Conservation (phyloP, 2,113 vertebrate species). For the Vidua macroura region DNA sequence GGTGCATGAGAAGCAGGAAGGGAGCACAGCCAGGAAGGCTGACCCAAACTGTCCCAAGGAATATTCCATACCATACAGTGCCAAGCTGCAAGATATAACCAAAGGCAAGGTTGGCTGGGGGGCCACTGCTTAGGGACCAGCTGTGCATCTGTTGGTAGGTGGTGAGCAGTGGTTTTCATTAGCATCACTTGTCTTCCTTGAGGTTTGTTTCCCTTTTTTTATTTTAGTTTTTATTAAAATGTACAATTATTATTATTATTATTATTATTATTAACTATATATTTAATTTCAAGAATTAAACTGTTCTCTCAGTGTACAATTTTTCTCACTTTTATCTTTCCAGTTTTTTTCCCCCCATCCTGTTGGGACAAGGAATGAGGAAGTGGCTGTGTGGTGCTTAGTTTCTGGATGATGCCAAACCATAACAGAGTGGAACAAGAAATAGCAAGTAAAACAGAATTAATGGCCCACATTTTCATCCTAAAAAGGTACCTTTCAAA, state of each 20-base stretch:
- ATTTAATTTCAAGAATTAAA: neutral
- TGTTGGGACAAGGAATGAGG: neutral
- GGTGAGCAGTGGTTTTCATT: neutral
- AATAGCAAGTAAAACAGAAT: neutral
- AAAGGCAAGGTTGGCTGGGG: neutral
- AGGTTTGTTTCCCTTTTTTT: neutral
- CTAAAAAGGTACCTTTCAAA: neutral
- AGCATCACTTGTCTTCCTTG: neutral
- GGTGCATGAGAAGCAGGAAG: neutral
- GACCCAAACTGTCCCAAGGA: neutral
- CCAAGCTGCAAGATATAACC: neutral
- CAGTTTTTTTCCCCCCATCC: neutral
- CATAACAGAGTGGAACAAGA: neutral
- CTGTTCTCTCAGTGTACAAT: rapidly evolving
- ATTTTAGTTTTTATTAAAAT: neutral
- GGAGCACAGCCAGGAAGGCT: neutral
- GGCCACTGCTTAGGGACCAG: rapidly evolving
- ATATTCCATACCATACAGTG: too few relatives aligned
- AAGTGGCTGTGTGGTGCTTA: neutral
- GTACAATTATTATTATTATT: rapidly evolving
- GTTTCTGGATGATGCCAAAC: neutral
- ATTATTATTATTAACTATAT: neutral
- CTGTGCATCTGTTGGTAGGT: rapidly evolving
- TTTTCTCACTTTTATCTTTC: neutral
- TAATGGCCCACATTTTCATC: neutral